A percentile compares a stretch with the other conserved stretches of the same genome.
These are phyloP conservation scores for Xiphydria camelus DNA, from an alignment of 2,888 invertebrate genomes.

Conservation along the genomic window DNA sequence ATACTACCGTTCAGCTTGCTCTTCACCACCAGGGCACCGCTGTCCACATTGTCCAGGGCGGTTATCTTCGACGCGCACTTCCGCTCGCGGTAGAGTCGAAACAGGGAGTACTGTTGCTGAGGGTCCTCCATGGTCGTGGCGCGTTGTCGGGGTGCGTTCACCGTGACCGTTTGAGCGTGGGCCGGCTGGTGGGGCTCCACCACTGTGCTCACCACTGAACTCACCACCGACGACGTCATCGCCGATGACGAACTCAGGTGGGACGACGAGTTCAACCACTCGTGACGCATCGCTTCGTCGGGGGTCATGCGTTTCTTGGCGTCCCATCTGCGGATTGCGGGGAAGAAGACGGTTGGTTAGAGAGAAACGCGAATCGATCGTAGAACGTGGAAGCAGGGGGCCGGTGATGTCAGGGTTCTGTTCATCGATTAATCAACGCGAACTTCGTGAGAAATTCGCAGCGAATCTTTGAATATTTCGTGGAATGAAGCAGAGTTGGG, in stretches of 20 bases:
- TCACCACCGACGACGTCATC: conserved; percentile 36
- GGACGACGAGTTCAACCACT: conserved; percentile 72
- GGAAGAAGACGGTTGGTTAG: too few species aligned
- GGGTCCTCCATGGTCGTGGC: conserved; percentile 60
- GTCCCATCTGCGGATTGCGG: too few species aligned
- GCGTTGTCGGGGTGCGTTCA: conserved; percentile 58
- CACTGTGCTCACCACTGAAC: conserved; percentile 26
- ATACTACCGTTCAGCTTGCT: conserved; percentile 55
- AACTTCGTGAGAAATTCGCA: too few species aligned
- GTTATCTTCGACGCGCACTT: conserved; percentile 48
- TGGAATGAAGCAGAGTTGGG: too few species aligned
- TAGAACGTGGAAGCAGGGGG: too few species aligned
- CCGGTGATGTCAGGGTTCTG: too few species aligned
- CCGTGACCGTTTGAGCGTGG: conserved; percentile 42
- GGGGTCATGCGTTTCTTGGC: conserved; percentile 89
- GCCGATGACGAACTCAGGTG: conserved; percentile 34
- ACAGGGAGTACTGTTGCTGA: conserved; percentile 54
- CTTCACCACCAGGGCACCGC: conserved; percentile 42
- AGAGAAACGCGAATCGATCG: too few species aligned
- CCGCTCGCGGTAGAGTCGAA: conserved; percentile 55
- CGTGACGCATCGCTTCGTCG: conserved; percentile 86
- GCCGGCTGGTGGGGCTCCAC: conserved; percentile 36
- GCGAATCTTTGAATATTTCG: too few species aligned
- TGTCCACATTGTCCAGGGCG: conserved; percentile 41
- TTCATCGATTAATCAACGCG: too few species aligned